Evolutionary conservation across 2,888 invertebrate genomes (phyloP), one percentile per base, ranked within the genome.

Genomic region (Troides aeacus): DNA sequence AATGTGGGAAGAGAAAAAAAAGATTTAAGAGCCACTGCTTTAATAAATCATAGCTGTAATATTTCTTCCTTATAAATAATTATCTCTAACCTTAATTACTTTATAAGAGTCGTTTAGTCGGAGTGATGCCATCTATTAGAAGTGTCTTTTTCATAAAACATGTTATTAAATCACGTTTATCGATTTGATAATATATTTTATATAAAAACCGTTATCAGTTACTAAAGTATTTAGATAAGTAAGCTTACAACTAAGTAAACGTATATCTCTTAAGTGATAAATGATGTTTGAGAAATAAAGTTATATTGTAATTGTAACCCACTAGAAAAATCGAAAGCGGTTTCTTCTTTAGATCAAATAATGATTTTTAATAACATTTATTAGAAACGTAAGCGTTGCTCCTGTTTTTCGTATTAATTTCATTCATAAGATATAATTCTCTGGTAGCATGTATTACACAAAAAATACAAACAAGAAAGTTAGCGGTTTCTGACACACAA

Each of bases 21-120:
- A 53, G n/a, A n/a, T n/a, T 18, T 53, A 58, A 23, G 23, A 23
- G 10, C 15, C 24, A 12, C 24, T 18, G 57, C 57, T 6, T 46
- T 15, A 46, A 46, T 46, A 46, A 46, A 46, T 46, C 46, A n/a
- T 53, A n/a, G 53, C 18, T 53, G 18, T 53, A 5, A 18, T 53
- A 53, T 53, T 12, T 23, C 3, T 58, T 23, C 21, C 23, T 15
- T 15, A 56, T 56, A 56, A 56, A 21, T 58, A 58, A 58, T 58
- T 58, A 58, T 23, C 57, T 58, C 10, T 58, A 57, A 57, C 64
- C 23, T 39, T 36, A 42, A 18, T 46, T n/a, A 39, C n/a, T 57
- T 67, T 62, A 39, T 58, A 23, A 58, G 23, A 21, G 23, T 24
- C 23, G 12, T 58, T 58, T 21, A 58, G n/a, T 10, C 12, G 5